Evolutionary conservation across 2,888 invertebrate species (phyloP), one percentile per base, ranked within the genome.

Genomic region (Trachelus iudaicus): DNA sequence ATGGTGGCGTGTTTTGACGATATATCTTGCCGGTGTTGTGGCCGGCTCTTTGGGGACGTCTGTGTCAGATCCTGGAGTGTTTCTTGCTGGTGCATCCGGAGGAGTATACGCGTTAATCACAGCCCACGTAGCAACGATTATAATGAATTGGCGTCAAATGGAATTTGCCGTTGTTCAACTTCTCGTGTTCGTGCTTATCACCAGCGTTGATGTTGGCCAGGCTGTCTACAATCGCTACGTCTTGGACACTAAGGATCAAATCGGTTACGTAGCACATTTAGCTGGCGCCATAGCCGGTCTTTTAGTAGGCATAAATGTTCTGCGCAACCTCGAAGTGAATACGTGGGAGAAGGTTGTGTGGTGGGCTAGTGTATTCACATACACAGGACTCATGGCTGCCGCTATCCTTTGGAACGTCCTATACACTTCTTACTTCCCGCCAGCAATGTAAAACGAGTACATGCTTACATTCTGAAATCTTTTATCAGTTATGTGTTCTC

Each of bases 111-210:
- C 98, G 1, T 92, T 99, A 15, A 96, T 99, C 74, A 96, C 98
- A 0, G 98, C 98, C 0, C 98, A 99, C 89, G 94, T 98, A 76
- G 97, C 98, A 3, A 97, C 97, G 69, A 96, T 98, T 79, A 94
- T 98, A 77, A 95, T 98, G 95, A 99, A 99, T 92, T 99, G 98
- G 97, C 93, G 94, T 30, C 98, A 99, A 92, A 99, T 99, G 99
- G 97, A 98, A 88, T 98, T 96, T 90, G 97, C 98, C 1, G 94
- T 96, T 83, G 93, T 97, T 12, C 97, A 99, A 87, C 93, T 99
- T 34, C 89, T 96, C 11, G 94, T 98, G 33, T 97, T 99, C 89
- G 85, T 97, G 0, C 91, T 97, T 11, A 94, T 99, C 82, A 96
- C 96, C 6, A 94, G 93, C 0, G 95, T 96, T 69, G 99, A 99